Evolutionary conservation across 2,888 invertebrate species (phyloP).

Genomic region (Drosophila mayaguana): DNA sequence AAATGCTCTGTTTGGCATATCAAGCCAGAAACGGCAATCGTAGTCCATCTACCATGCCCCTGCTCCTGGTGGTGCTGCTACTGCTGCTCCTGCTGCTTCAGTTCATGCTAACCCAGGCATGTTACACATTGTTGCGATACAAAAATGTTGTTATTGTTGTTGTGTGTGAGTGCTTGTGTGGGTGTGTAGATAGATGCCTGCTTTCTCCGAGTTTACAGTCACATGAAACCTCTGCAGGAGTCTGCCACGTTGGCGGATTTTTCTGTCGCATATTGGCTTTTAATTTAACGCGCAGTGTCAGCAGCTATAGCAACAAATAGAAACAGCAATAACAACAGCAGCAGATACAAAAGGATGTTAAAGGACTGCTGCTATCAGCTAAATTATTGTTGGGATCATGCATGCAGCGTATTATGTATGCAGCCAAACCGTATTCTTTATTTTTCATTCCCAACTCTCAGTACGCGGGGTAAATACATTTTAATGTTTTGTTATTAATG

Average conservation of each 20-base stretch:
- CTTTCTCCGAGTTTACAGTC: constrained; percentile 24
- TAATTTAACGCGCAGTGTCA: constrained; percentile 74
- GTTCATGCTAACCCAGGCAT: constrained; percentile 31
- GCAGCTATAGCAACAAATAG: constrained; percentile 51
- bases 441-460: constrained; percentile 1
- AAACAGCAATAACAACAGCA: not conserved
- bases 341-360: not conserved
- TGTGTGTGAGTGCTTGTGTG: not conserved
- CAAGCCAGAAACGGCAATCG: constrained; percentile 66
- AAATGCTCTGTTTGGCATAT: constrained; percentile 43
- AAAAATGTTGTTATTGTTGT: constrained; percentile 53
- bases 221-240: constrained; percentile 37
- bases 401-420: constrained; percentile 46
- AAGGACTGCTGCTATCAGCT: constrained; percentile 60
- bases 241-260: constrained; percentile 69
- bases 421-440: constrained; percentile 17
- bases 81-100: constrained; percentile 10
- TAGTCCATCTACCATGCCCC: not conserved
- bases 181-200: constrained; percentile 6
- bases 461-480: constrained; percentile 42
- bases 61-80: constrained; percentile 1
- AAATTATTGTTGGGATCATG: constrained; percentile 64
- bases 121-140: constrained; percentile 54
- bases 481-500: constrained; percentile 55
- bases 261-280: constrained; percentile 74